Conservation (phyloP, 2,888 invertebrate species). For the Pandemis corylana region DNA sequence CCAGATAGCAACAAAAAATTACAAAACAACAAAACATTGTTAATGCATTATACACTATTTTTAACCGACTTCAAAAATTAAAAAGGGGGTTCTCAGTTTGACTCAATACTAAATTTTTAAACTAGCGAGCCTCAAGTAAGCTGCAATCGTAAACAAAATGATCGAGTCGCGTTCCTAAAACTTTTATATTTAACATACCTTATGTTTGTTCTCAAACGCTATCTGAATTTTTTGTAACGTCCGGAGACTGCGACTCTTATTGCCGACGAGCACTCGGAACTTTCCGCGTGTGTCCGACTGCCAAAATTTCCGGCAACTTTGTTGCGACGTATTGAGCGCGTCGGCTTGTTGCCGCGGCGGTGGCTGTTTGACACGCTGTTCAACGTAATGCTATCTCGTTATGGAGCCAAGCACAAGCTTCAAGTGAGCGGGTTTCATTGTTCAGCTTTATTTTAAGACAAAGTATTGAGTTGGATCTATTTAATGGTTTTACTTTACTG, state of each 20-base stretch:
- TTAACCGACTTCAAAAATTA: too few species aligned
- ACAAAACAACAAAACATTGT: too few species aligned
- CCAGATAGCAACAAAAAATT: too few species aligned
- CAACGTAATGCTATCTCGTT: neutral
- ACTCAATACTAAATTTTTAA: too few species aligned
- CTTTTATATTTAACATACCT: too few species aligned
- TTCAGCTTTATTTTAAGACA: neutral
- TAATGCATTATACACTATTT: too few species aligned
- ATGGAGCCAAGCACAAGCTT: neutral
- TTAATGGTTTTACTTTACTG: neutral
- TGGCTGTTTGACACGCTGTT: neutral
- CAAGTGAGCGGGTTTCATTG: neutral
- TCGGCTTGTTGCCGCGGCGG: neutral
- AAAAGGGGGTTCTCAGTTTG: too few species aligned
- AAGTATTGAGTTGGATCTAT: too few species aligned
- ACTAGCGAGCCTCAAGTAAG: too few species aligned
- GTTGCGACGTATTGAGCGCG: neutral
- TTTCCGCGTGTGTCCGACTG: constrained; percentile 1
- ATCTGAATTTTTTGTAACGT: neutral
- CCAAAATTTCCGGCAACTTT: constrained; percentile 7
- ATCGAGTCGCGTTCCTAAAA: too few species aligned
- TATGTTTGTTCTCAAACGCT: neutral
- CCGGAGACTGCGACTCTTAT: neutral
- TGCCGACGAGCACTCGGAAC: neutral
- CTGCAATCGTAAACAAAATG: too few species aligned